These are phyloP conservation scores for Suricata suricatta DNA, from an alignment of 2,113 vertebrate species.

Conservation along the genomic window DNA sequence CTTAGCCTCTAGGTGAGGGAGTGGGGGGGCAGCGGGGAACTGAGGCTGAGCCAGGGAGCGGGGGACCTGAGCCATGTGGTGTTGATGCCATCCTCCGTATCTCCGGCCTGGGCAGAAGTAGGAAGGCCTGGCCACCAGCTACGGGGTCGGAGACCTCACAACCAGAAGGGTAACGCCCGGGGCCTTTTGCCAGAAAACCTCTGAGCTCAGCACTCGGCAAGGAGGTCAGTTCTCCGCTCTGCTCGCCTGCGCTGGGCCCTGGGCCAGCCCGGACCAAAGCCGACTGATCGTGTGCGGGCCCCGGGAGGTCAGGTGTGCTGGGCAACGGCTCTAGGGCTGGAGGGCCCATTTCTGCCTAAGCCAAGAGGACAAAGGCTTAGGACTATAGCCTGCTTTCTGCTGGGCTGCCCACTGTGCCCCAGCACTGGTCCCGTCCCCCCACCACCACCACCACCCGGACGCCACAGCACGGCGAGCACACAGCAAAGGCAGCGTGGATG, in stretches of 20 bases:
- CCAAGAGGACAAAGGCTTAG: neutral
- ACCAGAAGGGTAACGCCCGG: neutral
- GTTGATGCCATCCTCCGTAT: neutral
- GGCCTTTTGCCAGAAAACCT: neutral
- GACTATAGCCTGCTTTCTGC: neutral
- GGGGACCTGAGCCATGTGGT: neutral
- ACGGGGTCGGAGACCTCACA: neutral
- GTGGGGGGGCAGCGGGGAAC: no score
- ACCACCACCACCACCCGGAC: neutral
- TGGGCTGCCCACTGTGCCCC: neutral
- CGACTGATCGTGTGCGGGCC: neutral
- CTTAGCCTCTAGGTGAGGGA: neutral
- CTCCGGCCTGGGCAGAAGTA: neutral
- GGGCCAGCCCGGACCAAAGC: neutral
- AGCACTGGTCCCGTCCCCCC: neutral
- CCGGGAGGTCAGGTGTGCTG: neutral
- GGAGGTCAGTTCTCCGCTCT: neutral
- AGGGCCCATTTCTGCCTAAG: neutral
- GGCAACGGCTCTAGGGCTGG: neutral
- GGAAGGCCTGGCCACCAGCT: neutral
- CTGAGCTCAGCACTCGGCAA: neutral
- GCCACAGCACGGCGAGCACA: neutral
- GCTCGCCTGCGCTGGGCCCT: neutral
- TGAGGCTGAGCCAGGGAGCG: neutral
- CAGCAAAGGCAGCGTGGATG: neutral